Evolutionary conservation across 2,888 invertebrate genomes (phyloP).

Genomic region (Spialia ferax): DNA sequence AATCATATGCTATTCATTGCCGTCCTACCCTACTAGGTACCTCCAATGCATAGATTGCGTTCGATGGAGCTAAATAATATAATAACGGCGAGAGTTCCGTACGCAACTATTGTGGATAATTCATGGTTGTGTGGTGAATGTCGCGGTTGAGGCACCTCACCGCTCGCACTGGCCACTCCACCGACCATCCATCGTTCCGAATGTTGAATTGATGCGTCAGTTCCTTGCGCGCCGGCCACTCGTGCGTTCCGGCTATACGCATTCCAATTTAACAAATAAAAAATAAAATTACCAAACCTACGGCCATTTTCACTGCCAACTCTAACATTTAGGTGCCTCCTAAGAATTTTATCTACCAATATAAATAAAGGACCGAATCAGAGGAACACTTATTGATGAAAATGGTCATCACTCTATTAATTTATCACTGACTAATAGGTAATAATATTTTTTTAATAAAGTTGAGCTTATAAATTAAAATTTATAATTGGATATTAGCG

Average conservation of each 20-base stretch:
- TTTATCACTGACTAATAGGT: no score
- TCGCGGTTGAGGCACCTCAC: slow-evolving; percentile 41
- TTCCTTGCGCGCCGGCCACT: slow-evolving; percentile 61
- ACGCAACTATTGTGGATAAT: slow-evolving; percentile 67
- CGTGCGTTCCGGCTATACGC: slow-evolving; percentile 62
- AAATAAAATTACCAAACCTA: slow-evolving; percentile 36
- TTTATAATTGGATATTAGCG: no score
- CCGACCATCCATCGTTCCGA: slow-evolving; percentile 59
- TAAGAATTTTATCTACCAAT: no score
- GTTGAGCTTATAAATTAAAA: no score
- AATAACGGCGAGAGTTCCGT: slow-evolving; percentile 68
- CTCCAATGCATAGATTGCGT: slow-evolving; percentile 44
- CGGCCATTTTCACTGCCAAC: slow-evolving; percentile 11
- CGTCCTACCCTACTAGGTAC: no score
- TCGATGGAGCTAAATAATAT: slow-evolving; percentile 72
- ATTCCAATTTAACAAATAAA: slow-evolving; percentile 45
- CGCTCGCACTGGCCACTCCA: slow-evolving; percentile 57
- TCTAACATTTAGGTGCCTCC: no score
- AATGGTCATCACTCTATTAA: no score
- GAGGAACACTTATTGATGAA: no score
- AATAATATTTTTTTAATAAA: no score
- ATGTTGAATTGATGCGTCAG: slow-evolving; percentile 66
- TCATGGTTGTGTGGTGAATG: slow-evolving; percentile 52
- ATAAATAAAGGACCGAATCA: no score
- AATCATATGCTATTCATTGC: slow-evolving; percentile 9